A percentile compares a stretch with the other conserved stretches of the same genome.
These are phyloP conservation scores for Hiodon alosoides DNA, from an alignment of 2,113 vertebrate genomes.

Conservation along the genomic window DNA sequence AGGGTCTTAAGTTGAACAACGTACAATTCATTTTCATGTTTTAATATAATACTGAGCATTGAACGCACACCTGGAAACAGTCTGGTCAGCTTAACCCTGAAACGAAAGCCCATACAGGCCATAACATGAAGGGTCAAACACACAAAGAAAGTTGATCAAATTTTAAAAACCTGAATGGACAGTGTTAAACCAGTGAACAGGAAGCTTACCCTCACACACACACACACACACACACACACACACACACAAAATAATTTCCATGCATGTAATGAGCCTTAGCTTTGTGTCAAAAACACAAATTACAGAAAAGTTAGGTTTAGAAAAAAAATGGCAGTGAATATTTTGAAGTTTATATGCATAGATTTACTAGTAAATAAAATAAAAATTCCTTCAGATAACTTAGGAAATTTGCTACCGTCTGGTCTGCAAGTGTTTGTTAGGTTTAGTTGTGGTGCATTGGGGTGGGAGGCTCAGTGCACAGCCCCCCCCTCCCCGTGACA, in stretches of 20 bases:
- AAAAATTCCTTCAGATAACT: too few relatives aligned
- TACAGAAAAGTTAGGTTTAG: not conserved
- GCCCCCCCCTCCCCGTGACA: not conserved
- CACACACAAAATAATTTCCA: not conserved
- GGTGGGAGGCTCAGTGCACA: not conserved
- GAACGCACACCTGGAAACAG: not conserved
- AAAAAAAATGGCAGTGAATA: not conserved
- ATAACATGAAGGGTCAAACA: too few relatives aligned
- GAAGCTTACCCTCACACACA: too few relatives aligned
- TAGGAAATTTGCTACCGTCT: too few relatives aligned
- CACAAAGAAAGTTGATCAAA: too few relatives aligned
- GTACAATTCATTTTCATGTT: not conserved
- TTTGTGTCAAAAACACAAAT: not conserved
- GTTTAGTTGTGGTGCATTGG: not conserved
- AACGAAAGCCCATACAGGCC: not conserved
- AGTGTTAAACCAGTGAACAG: not conserved
- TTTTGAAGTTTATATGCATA: slow-evolving; percentile 33
- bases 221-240: too few relatives aligned
- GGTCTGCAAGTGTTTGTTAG: not conserved
- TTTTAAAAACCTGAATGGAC: too few relatives aligned
- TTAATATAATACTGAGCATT: not conserved
- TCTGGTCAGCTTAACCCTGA: not conserved
- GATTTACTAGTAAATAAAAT: slow-evolving; percentile 12
- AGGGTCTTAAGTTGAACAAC: not conserved
- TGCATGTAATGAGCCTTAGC: not conserved